Base-by-base conservation (phyloP, 2,113 vertebrate species). In the Megaceryle maxima region DNA sequence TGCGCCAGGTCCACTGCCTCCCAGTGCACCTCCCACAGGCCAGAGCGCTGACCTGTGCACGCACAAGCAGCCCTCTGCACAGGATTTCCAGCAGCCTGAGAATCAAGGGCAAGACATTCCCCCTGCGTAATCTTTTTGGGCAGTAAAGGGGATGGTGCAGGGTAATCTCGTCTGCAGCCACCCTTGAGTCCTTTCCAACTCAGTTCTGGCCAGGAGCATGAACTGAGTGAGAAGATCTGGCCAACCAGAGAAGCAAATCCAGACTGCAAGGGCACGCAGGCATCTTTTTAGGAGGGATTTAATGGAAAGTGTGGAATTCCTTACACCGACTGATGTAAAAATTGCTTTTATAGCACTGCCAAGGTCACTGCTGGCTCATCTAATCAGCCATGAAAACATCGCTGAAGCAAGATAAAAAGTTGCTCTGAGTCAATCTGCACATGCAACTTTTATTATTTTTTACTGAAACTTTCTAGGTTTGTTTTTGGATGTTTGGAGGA, bases 321-420 rank as follows among this genome's bases (percentile, higher is more conserved):
- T 87, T 83, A 67, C 63, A 77, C 63, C 86, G 85, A 89, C 26
- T 76, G 83, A 94, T 90, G 70, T 68, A 90, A 96, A 94, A 94
- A 87, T 60, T 83, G 59, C 78, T 92, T 96, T 57, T 90, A 77
- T 80, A 82, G 43, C 55, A 37, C 46, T 85, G 92, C 90, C 90
- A 89, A 85, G 84, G 83, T 87, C 51, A 89, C 51, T 56, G 72
- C 79, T 5, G 4, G 70, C 83, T 91, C 70, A 83, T 55, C 77
- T 85, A 83, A 95, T 85, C 83, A 92, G 75, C 70, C 75, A 48
- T 85, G 87, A 92, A 94, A 85, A 85, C 56, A 73, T 44, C 56
- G 75, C 39, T 70, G 92, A 90, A 93, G 48, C 88, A 94, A 92
- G 66, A 66, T 60, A 50, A 68, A 82, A 92, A 94, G 66, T 76